phyloP scores from a whole-genome alignment of 2,888 invertebrate genomes.

The Myopa testacea region DNA sequence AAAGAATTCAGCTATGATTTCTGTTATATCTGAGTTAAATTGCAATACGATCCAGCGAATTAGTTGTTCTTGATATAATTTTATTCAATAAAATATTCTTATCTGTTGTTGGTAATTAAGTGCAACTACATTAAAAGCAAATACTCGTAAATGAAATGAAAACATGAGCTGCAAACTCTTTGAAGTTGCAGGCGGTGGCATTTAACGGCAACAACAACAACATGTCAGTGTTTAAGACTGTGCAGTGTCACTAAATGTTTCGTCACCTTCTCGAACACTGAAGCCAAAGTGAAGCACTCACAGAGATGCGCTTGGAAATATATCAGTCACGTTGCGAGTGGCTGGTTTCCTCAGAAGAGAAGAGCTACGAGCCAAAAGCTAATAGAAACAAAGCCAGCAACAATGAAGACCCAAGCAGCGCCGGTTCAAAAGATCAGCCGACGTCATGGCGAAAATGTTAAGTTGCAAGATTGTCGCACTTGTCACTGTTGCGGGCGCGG shows the following conservation, averaged over 20 bases:
- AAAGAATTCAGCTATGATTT: too few species aligned
- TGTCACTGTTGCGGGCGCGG: not conserved
- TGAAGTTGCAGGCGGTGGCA: constrained; percentile 4
- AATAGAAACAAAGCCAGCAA: not conserved
- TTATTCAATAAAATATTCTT: too few species aligned
- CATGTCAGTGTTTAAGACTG: too few species aligned
- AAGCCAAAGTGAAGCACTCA: not conserved
- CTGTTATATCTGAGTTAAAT: too few species aligned
- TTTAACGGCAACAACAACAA: not conserved
- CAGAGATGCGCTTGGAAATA: not conserved
- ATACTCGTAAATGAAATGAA: constrained; percentile 1
- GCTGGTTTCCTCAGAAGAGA: not conserved
- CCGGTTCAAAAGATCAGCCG: constrained; percentile 2
- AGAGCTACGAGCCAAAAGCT: too few species aligned
- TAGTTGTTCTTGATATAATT: too few species aligned
- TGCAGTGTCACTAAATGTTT: not conserved
- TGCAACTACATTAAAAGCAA: not conserved
- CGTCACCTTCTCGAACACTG: not conserved
- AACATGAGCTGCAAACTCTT: not conserved
- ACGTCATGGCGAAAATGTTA: constrained; percentile 9
- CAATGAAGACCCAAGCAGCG: not conserved
- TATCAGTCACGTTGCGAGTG: constrained; percentile 8
- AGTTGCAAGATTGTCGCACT: not conserved
- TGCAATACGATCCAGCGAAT: too few species aligned
- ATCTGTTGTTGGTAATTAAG: not conserved